A percentile compares a stretch with the other conserved stretches of the same genome.
These are phyloP conservation scores for Furcula furcula DNA, from an alignment of 2,888 invertebrate species.

Conservation along the genomic window DNA sequence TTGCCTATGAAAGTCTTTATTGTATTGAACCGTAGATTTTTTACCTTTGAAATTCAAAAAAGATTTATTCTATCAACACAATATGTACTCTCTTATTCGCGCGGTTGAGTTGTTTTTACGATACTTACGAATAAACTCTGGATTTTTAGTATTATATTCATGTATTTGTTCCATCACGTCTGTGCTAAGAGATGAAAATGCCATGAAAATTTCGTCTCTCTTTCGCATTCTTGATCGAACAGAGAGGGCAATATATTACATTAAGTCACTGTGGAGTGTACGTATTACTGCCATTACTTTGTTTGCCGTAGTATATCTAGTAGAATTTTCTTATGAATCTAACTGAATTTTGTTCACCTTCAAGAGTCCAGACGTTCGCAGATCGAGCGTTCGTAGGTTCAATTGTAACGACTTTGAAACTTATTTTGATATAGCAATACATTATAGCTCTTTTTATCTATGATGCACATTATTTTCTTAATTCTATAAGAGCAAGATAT, in stretches of 20 bases:
- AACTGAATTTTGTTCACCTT: constrained; percentile 61
- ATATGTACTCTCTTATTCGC: constrained; percentile 54
- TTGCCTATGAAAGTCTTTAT: constrained; percentile 41
- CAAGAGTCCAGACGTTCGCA: constrained; percentile 67
- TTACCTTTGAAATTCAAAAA: constrained; percentile 75
- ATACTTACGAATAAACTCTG: constrained; percentile 46
- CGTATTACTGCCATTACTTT: constrained; percentile 63
- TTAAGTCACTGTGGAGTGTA: constrained; percentile 65
- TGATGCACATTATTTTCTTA: constrained; percentile 11
- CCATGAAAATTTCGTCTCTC: constrained; percentile 68
- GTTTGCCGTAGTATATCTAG: constrained; percentile 54
- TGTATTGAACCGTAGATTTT: constrained; percentile 46
- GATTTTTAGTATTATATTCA: constrained; percentile 77
- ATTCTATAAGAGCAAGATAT: too few relatives aligned
- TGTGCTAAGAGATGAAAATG: constrained; percentile 74
- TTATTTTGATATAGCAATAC: constrained; percentile 39
- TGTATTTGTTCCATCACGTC: constrained; percentile 77
- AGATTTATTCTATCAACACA: constrained; percentile 56
- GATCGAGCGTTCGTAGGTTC: constrained; percentile 47
- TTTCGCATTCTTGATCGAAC: constrained; percentile 53
- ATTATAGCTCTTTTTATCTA: constrained; percentile 29
- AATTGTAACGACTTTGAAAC: constrained; percentile 56
- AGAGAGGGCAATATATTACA: constrained; percentile 60
- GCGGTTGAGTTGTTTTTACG: constrained; percentile 57
- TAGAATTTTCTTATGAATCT: constrained; percentile 58